Evolutionary conservation across 1,140 invertebrate species (phyloP).

Genomic region (Aphidius gifuensis): DNA sequence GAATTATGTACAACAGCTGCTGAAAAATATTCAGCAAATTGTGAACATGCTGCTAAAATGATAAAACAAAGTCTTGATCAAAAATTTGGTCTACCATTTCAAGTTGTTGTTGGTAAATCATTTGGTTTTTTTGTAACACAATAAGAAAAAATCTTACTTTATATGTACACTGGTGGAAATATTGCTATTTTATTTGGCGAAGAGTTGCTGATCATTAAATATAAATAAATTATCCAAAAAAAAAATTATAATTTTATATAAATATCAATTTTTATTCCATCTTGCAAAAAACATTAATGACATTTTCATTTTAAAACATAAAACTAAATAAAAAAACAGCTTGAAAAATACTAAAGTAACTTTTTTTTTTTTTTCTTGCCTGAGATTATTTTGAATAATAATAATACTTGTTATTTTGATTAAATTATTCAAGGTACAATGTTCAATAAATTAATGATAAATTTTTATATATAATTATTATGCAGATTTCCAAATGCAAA

Average conservation of each 20-base stretch:
- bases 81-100: conserved; percentile 89
- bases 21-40: conserved; percentile 84
- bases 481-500: conserved; percentile 83
- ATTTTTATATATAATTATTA: conserved; percentile 16
- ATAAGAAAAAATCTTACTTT: conserved; percentile 83
- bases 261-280: not conserved
- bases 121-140: conserved; percentile 91
- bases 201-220: conserved; percentile 30
- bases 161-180: conserved; percentile 91
- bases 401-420: no score
- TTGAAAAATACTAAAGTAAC: no score
- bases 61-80: conserved; percentile 94
- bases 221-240: not conserved
- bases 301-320: not conserved
- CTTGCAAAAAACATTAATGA: not conserved
- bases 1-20: conserved; percentile 88
- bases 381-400: no score
- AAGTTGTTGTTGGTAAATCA: conserved; percentile 89
- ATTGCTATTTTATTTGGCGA: conserved; percentile 88
- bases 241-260: not conserved
- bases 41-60: conserved; percentile 72
- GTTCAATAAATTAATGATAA: not conserved
- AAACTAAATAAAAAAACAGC: no score
- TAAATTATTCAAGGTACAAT: not conserved
- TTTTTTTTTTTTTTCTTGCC: no score